Evolutionary conservation across 1,140 invertebrate genomes (phyloP).

Genomic region (Centruroides sculpturatus): DNA sequence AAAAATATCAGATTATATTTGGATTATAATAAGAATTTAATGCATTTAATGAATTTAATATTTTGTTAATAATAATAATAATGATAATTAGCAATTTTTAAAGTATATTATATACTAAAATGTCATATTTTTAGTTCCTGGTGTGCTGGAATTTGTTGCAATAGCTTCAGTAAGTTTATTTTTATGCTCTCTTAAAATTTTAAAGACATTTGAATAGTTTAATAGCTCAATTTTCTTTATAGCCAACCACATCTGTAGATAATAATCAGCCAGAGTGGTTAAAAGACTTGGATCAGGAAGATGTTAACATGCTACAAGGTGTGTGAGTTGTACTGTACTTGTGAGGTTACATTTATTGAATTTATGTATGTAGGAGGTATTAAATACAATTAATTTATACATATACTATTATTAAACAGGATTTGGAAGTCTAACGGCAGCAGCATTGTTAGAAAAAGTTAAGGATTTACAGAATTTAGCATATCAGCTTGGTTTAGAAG

Average conservation of each 20-base stretch:
- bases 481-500: slow-evolving; percentile 81
- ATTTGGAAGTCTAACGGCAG: slow-evolving; percentile 58
- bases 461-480: slow-evolving; percentile 82
- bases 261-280: slow-evolving; percentile 28
- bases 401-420: slow-evolving; percentile 35
- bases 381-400: too few species aligned
- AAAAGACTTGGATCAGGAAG: slow-evolving; percentile 39
- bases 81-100: too few species aligned
- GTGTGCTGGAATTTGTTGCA: slow-evolving; percentile 52
- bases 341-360: too few species aligned
- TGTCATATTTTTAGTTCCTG: slow-evolving; percentile 41
- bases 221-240: slow-evolving; percentile 17
- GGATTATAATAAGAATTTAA: too few species aligned
- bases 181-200: slow-evolving; percentile 15
- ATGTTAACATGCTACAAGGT: slow-evolving; percentile 56
- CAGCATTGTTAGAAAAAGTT: slow-evolving; percentile 73
- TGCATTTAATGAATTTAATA: too few species aligned
- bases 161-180: slow-evolving; percentile 25
- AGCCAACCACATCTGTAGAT: neutral
- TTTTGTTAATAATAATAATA: too few species aligned
- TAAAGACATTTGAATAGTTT: too few species aligned
- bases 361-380: too few species aligned
- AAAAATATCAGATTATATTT: too few species aligned
- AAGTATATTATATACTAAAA: too few species aligned
- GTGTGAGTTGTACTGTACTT: neutral